Base-by-base conservation (phyloP, 2,888 invertebrate species). In the Tridacna gigas region DNA sequence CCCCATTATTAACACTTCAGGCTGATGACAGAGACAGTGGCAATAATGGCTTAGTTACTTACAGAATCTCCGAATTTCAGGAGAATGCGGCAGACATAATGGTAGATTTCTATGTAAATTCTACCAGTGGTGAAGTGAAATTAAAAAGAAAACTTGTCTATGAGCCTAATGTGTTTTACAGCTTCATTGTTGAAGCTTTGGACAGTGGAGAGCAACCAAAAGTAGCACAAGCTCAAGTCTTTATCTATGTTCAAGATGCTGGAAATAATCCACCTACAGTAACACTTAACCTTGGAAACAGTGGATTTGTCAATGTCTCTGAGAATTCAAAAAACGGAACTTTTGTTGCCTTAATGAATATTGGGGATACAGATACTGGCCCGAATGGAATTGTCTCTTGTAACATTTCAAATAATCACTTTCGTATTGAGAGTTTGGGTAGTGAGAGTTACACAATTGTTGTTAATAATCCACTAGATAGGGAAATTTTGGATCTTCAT, bases 11-110 rank as follows among this genome's bases (percentile, higher is more conserved):
- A 4, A 82, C 79, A 47, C 97, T 98, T 0, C 96, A 96, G 25
- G 98, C 98, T 0, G 96, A 96, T 12, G 98, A 99, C 93, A 96
- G 96, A 63, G 98, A 99, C 92, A 96, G 97, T 89, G 98, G 98
- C 11, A 96, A 96, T 7, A 98, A 98, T 93, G 96, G 95, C 15
- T 18, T 48, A 15, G 67, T 88, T 66, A 73, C 75, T 0, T 88
- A 86, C 60, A 80, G 77, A 60, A 86, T 88, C n/a, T 69, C 65
- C 28, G 79, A 84, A 51, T 37, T 75, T 18, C 82, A 80, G 51
- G 51, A 81, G 26, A 75, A 83, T 66, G 83, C 69, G 47, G 83
- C 37, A 0, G 66, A 74, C 51, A 82, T 84, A 15, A 66, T 82
- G 47, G 51, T 74, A 4, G 76, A 74, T 61, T 86, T 88, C 45